phyloP scores from a whole-genome alignment of 2,113 vertebrate species.

The Pollimyrus isidori region DNA sequence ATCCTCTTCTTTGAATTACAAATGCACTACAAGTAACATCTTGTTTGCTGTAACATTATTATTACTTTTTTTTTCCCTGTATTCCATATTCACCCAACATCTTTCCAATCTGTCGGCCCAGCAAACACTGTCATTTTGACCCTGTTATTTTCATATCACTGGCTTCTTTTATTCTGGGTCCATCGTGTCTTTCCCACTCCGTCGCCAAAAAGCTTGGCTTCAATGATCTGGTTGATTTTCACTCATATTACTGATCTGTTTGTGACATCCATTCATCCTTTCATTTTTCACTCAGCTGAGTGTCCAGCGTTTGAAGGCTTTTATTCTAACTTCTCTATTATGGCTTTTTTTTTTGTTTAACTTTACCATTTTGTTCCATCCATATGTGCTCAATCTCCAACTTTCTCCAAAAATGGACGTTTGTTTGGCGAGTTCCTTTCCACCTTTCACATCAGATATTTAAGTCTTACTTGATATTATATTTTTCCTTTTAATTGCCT shows the following conservation, averaged over 20 bases:
- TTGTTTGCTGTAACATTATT: slow-evolving; percentile 6
- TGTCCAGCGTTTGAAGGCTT: neutral
- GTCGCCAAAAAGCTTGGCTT: neutral
- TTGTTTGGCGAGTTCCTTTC: neutral
- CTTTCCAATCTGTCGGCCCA: neutral
- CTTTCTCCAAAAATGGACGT: neutral
- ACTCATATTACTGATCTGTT: neutral
- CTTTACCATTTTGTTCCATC: neutral
- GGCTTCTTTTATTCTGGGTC: neutral
- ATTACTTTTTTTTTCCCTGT: neutral
- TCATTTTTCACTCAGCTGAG: neutral
- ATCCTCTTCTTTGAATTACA: slow-evolving; percentile 14
- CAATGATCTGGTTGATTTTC: neutral
- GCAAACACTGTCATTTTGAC: neutral
- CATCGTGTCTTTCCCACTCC: neutral
- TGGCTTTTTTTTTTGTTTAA: neutral
- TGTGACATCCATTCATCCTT: neutral
- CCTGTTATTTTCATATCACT: neutral
- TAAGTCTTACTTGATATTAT: neutral
- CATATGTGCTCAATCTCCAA: neutral
- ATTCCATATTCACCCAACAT: neutral
- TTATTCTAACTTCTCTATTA: neutral
- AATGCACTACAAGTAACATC: neutral
- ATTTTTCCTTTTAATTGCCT: neutral
- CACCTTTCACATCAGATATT: neutral